These are phyloP conservation scores for Heliothis peltigera DNA, from an alignment of 2,888 invertebrate species.

Conservation along the genomic window DNA sequence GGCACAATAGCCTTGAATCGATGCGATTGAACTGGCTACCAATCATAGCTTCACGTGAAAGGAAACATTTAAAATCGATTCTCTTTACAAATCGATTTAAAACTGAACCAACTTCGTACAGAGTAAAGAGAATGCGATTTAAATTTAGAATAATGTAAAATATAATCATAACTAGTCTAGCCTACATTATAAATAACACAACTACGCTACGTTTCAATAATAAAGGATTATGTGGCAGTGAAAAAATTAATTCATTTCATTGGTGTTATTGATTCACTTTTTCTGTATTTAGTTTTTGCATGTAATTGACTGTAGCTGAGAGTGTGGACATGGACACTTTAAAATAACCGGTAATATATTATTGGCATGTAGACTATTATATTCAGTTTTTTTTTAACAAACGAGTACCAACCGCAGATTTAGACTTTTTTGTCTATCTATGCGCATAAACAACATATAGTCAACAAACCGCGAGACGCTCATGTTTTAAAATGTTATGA, in stretches of 20 bases:
- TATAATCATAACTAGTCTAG: conserved; percentile 62
- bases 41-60: conserved; percentile 53
- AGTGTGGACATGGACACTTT: conserved; percentile 27
- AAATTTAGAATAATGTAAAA: conserved; percentile 46
- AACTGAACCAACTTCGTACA: conserved; percentile 21
- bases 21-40: conserved; percentile 10
- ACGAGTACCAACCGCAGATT: no score
- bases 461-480: no score
- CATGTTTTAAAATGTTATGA: no score
- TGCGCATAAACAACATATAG: no score
- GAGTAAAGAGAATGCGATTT: conserved; percentile 55
- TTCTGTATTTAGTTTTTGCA: conserved; percentile 43
- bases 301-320: conserved; percentile 55
- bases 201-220: conserved; percentile 57
- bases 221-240: conserved; percentile 63
- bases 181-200: conserved; percentile 65
- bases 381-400: no score
- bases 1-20: conserved; percentile 37
- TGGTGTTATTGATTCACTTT: conserved; percentile 50
- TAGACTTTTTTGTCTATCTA: no score
- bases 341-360: not conserved
- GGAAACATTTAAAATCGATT: conserved; percentile 46
- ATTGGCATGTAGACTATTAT: not conserved
- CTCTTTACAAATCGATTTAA: conserved; percentile 41
- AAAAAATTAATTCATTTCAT: conserved; percentile 45